Percentiles rank a stretch among this genome's conserved stretches.
Evolutionary conservation across 2,888 invertebrate species (phyloP).

Genomic region (Brachynemurus nebulosus): DNA sequence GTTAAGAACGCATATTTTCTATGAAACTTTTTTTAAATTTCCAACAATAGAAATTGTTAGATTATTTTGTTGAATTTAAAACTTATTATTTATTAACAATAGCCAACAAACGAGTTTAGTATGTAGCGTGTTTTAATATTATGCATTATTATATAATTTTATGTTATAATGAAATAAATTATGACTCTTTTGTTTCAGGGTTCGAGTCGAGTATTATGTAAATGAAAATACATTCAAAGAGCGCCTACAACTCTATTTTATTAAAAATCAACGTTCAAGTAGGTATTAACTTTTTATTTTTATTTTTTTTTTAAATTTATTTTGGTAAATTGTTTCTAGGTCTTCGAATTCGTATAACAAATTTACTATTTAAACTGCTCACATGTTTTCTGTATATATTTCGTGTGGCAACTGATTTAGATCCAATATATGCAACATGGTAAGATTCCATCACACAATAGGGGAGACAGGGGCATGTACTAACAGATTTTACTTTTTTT

Average conservation of each 20-base stretch:
- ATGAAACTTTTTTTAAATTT: no score
- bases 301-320: background rate
- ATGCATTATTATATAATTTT: no score
- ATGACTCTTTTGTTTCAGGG: slow-evolving; percentile 59
- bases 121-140: no score
- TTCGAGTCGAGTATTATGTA: slow-evolving; percentile 97
- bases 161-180: slow-evolving; percentile 10
- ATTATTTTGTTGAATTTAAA: no score
- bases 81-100: no score
- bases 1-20: no score
- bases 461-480: no score
- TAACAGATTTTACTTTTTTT: background rate
- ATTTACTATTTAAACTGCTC: slow-evolving; percentile 91
- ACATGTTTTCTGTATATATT: slow-evolving; percentile 94
- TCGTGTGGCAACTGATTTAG: slow-evolving; percentile 78
- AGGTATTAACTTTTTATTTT: slow-evolving; percentile 40
- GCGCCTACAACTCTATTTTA: slow-evolving; percentile 96
- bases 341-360: slow-evolving; percentile 94
- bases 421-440: slow-evolving; percentile 81
- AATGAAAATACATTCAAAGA: slow-evolving; percentile 99
- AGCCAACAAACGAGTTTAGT: no score
- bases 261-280: slow-evolving; percentile 99
- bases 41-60: no score
- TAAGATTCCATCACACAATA: no score
- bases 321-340: slow-evolving; percentile 50